A percentile compares a stretch with the other conserved stretches of the same genome.
Evolutionary conservation across 1,140 invertebrate genomes (phyloP).

Genomic region (Hylyphantes graminicola): DNA sequence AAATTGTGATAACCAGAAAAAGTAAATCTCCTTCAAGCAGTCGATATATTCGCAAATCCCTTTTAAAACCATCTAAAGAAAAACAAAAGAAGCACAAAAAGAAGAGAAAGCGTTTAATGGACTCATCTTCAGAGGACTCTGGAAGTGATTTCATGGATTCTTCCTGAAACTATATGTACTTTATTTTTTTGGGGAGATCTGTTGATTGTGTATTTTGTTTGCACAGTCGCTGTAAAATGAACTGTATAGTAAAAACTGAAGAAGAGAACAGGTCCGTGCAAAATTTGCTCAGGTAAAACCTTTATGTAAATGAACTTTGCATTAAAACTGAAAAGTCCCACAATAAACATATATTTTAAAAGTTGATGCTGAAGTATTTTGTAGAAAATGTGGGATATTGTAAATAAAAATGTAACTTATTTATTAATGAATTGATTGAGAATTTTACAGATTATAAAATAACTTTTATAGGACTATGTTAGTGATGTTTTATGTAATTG

Average conservation of each 20-base stretch:
- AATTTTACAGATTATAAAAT: constrained; percentile 46
- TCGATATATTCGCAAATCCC: constrained; percentile 34
- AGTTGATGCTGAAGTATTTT: constrained; percentile 20
- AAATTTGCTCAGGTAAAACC: neutral
- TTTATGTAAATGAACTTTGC: neutral
- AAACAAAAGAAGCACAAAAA: constrained; percentile 74
- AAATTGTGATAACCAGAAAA: constrained; percentile 42
- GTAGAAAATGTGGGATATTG: constrained; percentile 46
- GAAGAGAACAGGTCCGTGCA: neutral
- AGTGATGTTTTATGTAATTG: constrained; percentile 32
- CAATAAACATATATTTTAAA: constrained; percentile 44
- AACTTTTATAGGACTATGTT: constrained; percentile 30
- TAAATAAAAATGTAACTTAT: constrained; percentile 44
- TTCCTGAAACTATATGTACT: constrained; percentile 27
- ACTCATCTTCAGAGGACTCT: constrained; percentile 75
- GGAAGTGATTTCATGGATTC: constrained; percentile 73
- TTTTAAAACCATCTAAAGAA: constrained; percentile 67
- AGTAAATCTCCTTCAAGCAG: constrained; percentile 25
- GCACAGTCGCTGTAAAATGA: neutral
- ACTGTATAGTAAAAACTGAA: neutral
- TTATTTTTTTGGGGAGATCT: neutral
- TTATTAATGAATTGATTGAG: constrained; percentile 42
- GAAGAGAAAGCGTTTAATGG: constrained; percentile 71
- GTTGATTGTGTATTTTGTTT: constrained; percentile 6
- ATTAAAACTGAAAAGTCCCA: constrained; percentile 20